phyloP scores from a whole-genome alignment of 2,888 invertebrate species.

The Chouioia cunea region DNA sequence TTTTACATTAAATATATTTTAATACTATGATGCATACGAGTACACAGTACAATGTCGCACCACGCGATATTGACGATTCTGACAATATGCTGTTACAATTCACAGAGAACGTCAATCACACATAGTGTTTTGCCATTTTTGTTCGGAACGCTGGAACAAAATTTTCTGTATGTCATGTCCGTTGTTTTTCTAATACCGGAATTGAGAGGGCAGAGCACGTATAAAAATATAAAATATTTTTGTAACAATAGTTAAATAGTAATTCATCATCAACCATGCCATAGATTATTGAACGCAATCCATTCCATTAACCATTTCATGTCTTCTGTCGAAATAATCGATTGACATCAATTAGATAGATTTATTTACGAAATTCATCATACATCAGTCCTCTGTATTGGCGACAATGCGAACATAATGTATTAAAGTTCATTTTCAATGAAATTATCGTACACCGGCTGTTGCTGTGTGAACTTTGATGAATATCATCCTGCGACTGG shows the following conservation, averaged over 20 bases:
- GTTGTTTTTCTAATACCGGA: conserved; percentile 49
- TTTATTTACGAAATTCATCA: too few relatives aligned
- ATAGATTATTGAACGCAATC: conserved; percentile 32
- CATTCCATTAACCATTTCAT: conserved; percentile 48
- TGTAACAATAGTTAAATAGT: conserved; percentile 22
- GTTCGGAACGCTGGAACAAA: conserved; percentile 24
- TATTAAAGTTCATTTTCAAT: too few relatives aligned
- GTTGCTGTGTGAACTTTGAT: too few relatives aligned
- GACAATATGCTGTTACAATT: conserved; percentile 26
- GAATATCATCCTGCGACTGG: conserved; percentile 10
- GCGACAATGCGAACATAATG: too few relatives aligned
- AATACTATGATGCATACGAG: conserved; percentile 19
- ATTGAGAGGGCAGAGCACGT: conserved; percentile 65
- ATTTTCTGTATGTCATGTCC: conserved; percentile 42
- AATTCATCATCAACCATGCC: conserved; percentile 22
- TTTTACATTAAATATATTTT: conserved; percentile 8
- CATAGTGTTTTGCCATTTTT: conserved; percentile 22
- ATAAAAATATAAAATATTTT: conserved; percentile 28
- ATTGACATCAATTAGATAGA: too few relatives aligned
- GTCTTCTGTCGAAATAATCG: not conserved
- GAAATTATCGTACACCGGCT: too few relatives aligned
- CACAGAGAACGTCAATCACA: conserved; percentile 37
- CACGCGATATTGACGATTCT: conserved; percentile 20
- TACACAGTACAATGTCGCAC: conserved; percentile 24
- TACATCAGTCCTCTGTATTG: too few relatives aligned